Conservation (phyloP, 1,140 invertebrate genomes). For the Metaphire vulgaris region DNA sequence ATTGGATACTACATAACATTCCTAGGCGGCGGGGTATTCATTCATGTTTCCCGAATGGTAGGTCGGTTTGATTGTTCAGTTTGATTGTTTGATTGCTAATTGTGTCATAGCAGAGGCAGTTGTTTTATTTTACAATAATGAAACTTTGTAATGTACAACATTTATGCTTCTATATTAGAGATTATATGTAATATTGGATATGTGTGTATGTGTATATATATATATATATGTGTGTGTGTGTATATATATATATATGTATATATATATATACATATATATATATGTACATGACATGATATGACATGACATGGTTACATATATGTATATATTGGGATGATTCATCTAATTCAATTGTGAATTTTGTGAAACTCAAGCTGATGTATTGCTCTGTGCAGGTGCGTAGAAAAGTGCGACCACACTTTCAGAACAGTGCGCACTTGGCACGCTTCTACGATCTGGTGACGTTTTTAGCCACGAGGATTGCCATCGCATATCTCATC, state of each 20-base stretch:
- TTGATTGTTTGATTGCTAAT: no score
- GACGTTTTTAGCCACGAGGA: constrained; percentile 66
- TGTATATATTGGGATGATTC: neutral
- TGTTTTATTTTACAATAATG: neutral
- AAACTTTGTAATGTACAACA: neutral
- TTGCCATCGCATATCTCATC: constrained; percentile 75
- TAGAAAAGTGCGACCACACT: constrained; percentile 66
- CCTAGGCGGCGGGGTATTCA: constrained; percentile 76
- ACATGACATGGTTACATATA: neutral
- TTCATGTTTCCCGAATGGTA: constrained; percentile 71
- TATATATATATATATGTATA: neutral
- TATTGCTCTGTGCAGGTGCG: constrained; percentile 58
- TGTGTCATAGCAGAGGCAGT: neutral
- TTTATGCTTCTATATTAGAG: neutral
- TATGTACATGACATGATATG: neutral
- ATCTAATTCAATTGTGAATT: neutral
- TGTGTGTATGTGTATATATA: neutral
- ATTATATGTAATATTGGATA: no score
- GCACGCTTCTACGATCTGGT: constrained; percentile 38
- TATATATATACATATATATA: neutral
- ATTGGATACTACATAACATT: constrained; percentile 96
- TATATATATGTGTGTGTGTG: no score
- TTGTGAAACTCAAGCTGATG: neutral
- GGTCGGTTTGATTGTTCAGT: constrained; percentile 35
- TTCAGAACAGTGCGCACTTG: constrained; percentile 56